Percentiles rank a stretch among this genome's conserved stretches.
Evolutionary conservation across 2,113 vertebrate species (phyloP).

Genomic region (Microcebus lehilahytsara): DNA sequence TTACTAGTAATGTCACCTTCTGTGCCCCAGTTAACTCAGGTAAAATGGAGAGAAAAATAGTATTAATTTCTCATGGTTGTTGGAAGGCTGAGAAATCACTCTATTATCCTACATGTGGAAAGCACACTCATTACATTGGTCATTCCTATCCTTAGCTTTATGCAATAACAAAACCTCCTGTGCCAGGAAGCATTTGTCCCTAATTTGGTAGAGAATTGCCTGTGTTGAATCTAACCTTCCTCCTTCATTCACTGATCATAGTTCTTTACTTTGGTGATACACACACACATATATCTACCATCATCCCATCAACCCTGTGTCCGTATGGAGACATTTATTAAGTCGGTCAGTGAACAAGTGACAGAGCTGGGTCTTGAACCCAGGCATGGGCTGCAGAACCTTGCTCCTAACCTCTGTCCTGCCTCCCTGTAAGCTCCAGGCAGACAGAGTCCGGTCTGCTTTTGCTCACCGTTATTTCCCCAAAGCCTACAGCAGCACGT

Average conservation of each 20-base stretch:
- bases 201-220: neutral
- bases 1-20: neutral
- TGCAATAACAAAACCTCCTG: neutral
- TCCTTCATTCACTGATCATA: neutral
- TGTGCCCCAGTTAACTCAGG: neutral
- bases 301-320: neutral
- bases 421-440: neutral
- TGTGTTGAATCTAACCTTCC: neutral
- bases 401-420: neutral
- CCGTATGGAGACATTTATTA: neutral
- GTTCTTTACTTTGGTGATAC: neutral
- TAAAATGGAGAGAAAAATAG: neutral
- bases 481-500: neutral
- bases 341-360: neutral
- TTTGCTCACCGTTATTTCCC: neutral
- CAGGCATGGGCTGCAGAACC: neutral
- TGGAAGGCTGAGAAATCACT: neutral
- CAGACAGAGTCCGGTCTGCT: neutral
- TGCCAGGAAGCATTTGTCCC: neutral
- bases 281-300: neutral
- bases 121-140: neutral
- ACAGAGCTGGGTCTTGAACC: neutral
- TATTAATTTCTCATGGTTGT: neutral
- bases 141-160: neutral
- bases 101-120: neutral